phyloP scores from a whole-genome alignment of 2,888 invertebrate genomes.

The Polia nebulosa region DNA sequence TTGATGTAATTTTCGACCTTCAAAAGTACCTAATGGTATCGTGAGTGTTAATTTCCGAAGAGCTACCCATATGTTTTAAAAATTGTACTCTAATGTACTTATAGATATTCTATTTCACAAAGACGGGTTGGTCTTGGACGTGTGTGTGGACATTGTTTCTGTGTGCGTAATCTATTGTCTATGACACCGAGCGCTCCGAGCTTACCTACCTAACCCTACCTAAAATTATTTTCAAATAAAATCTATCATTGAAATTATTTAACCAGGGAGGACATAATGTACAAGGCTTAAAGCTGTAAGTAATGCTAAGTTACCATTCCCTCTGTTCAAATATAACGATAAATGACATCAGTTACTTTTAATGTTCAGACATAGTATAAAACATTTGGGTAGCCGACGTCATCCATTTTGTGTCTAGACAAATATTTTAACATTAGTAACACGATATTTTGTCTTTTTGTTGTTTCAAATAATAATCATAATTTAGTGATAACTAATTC shows the following conservation, averaged over 20 bases:
- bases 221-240: not conserved
- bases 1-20: no score
- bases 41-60: no score
- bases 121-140: no score
- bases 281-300: not conserved
- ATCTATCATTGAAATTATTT: not conserved
- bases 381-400: conserved; percentile 19
- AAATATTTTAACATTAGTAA: conserved; percentile 29
- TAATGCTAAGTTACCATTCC: not conserved
- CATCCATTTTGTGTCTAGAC: conserved; percentile 51
- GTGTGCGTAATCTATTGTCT: no score
- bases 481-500: conserved; percentile 5
- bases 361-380: conserved; percentile 15
- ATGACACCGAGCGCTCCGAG: no score
- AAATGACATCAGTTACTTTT: conserved; percentile 25
- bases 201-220: no score
- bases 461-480: conserved; percentile 1
- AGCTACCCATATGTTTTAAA: no score
- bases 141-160: no score
- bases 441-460: conserved; percentile 14
- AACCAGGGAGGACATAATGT: not conserved
- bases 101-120: no score
- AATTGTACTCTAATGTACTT: no score
- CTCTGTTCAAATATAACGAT: conserved; percentile 6
- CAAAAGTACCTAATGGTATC: no score